Evolutionary conservation across 1,140 invertebrate genomes (phyloP).

Genomic region (Antheraea mylitta): DNA sequence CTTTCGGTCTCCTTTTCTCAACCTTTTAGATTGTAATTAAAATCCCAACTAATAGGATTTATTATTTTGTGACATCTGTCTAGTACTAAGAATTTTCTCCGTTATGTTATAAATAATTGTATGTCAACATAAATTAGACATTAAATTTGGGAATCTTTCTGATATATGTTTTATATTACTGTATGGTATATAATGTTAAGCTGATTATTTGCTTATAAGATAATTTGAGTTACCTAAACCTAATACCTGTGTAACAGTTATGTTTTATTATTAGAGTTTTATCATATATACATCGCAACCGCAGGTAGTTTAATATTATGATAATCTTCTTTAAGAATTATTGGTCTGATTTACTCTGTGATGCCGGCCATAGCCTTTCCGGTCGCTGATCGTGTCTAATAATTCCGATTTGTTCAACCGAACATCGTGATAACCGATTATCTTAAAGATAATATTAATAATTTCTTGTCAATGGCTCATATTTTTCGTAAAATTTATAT

Average conservation of each 20-base stretch:
- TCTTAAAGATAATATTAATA: conserved; percentile 2
- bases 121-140: not conserved
- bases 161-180: not conserved
- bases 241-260: not conserved
- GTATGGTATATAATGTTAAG: no score
- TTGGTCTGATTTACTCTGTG: not conserved
- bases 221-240: no score
- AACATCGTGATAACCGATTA: conserved; percentile 2
- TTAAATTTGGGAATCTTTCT: not conserved
- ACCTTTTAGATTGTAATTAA: no score
- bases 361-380: not conserved
- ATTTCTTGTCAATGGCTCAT: not conserved
- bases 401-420: not conserved
- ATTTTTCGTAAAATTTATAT: not conserved
- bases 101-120: no score
- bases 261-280: not conserved
- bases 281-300: not conserved
- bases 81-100: no score
- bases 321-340: conserved; percentile 1
- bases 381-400: conserved; percentile 1
- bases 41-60: no score
- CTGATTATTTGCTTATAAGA: not conserved
- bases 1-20: no score
- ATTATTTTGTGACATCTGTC: no score
- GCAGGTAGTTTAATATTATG: not conserved